Percentiles rank a stretch among this genome's conserved stretches.
Evolutionary conservation across 1,140 invertebrate genomes (phyloP).

Genomic region (Popillia japonica): DNA sequence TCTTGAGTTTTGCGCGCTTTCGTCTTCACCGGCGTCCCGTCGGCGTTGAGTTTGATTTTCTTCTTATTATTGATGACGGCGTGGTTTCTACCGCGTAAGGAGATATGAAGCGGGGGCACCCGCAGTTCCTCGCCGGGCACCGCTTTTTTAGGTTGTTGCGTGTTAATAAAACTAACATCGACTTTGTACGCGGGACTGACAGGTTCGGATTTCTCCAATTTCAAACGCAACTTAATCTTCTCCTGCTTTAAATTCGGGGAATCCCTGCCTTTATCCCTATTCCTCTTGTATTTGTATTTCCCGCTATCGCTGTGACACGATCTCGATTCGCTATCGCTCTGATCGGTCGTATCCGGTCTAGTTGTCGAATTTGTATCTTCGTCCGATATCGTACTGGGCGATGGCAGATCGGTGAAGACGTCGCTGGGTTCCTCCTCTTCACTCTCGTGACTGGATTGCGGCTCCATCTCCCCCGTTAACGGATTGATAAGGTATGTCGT

Average conservation of each 20-base stretch:
- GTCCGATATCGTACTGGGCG: constrained; percentile 53
- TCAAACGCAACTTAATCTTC: constrained; percentile 84
- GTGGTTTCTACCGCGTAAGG: constrained; percentile 82
- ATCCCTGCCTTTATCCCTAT: constrained; percentile 50
- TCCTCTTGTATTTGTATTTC: constrained; percentile 61
- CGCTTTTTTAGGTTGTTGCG: constrained; percentile 61
- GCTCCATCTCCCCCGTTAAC: constrained; percentile 84
- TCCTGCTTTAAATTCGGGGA: constrained; percentile 65
- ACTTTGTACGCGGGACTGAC: constrained; percentile 80
- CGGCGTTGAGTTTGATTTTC: constrained; percentile 59
- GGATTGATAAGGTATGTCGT: constrained; percentile 79
- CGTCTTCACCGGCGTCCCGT: constrained; percentile 49
- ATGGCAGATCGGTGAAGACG: constrained; percentile 57
- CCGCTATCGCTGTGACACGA: constrained; percentile 66
- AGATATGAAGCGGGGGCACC: constrained; percentile 90
- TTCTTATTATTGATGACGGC: constrained; percentile 86
- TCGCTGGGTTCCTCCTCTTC: constrained; percentile 58
- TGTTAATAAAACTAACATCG: constrained; percentile 77
- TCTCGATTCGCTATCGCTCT: constrained; percentile 71
- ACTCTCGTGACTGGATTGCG: constrained; percentile 67
- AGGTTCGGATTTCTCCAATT: constrained; percentile 83
- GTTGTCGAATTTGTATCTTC: constrained; percentile 58
- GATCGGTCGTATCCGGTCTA: constrained; percentile 62
- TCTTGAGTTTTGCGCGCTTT: constrained; percentile 63
- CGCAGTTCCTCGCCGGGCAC: constrained; percentile 73